Evolutionary conservation across 2,888 invertebrate species (phyloP), one percentile per base, ranked within the genome.

Genomic region (Xanthia icteritia): DNA sequence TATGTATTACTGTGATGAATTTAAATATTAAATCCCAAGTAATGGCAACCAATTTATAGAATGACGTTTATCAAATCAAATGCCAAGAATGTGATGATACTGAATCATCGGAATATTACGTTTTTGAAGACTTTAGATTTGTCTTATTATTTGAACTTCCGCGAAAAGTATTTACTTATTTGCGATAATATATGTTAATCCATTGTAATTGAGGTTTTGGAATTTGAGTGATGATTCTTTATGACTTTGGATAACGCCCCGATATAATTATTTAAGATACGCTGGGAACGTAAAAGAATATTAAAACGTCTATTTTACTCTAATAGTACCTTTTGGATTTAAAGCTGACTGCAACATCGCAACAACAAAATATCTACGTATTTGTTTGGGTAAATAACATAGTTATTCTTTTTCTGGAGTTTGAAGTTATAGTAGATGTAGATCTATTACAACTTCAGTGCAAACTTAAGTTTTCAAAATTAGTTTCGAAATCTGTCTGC

Each of bases 51-150:
- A 77, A 77, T 76, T 79, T 63, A 56, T 63, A 60, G 42, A 72
- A 69, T 65, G 70, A 73, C 31, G 58, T 69, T 81, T 77, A 84
- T 85, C 45, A 79, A 85, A 79, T 81, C 31, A 77, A 86, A 88
- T 84, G 78, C 54, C 79, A 76, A 65, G 54, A 69, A 70, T 67
- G 31, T 60, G 54, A 76, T 69, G 39, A 70, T 73, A 60, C 74
- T 68, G 76, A 76, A 76, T 77, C 51, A 73, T 70, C 11, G 17
- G n/a, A 69, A 64, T 65, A 39, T 70, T 71, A 76, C 36, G 42
- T 73, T 75, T 61, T 56, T 20, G n/a, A 66, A n/a, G 1, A 60
- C 11, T 81, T 78, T 56, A 51, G n/a, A 17, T 3, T 51, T 27
- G 23, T 36, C n/a, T 48, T 45, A 9, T 61, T 84, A 23, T 64